Percentiles rank a stretch among this genome's conserved stretches.
Conservation (phyloP, 2,888 invertebrate species). For the Noctua pronuba region DNA sequence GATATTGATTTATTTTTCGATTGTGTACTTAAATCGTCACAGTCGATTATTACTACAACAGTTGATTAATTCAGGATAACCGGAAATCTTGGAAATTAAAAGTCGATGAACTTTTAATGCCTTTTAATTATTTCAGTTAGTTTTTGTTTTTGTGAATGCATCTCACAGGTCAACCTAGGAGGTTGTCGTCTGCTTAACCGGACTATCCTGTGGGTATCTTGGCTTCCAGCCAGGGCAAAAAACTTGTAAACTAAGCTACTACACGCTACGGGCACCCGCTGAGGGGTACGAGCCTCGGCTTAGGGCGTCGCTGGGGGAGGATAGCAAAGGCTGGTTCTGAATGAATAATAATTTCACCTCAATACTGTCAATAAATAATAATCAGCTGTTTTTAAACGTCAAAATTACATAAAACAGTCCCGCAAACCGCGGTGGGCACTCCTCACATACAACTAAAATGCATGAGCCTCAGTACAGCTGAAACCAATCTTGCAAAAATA, state of each 20-base stretch:
- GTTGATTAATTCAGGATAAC: background rate
- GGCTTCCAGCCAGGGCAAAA: too few relatives aligned
- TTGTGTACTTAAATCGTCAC: background rate
- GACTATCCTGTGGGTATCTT: too few relatives aligned
- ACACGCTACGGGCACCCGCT: too few relatives aligned
- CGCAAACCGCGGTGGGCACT: background rate
- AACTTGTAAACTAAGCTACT: too few relatives aligned
- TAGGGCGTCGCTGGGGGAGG: too few relatives aligned
- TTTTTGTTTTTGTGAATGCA: too few relatives aligned
- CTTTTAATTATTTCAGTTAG: background rate
- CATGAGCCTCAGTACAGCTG: background rate
- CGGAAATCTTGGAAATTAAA: background rate
- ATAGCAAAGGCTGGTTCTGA: too few relatives aligned
- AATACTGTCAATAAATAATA: background rate
- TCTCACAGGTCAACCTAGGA: too few relatives aligned
- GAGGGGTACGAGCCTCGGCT: too few relatives aligned
- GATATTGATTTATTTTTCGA: constrained; percentile 38
- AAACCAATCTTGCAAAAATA: background rate
- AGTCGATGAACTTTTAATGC: background rate
- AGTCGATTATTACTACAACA: background rate
- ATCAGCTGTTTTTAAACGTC: background rate
- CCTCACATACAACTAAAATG: background rate
- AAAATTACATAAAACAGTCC: background rate
- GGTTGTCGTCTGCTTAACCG: too few relatives aligned
- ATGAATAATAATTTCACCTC: background rate